Conservation (phyloP, 2,797 vertebrate genomes). For the Enteromius radiatus region DNA sequence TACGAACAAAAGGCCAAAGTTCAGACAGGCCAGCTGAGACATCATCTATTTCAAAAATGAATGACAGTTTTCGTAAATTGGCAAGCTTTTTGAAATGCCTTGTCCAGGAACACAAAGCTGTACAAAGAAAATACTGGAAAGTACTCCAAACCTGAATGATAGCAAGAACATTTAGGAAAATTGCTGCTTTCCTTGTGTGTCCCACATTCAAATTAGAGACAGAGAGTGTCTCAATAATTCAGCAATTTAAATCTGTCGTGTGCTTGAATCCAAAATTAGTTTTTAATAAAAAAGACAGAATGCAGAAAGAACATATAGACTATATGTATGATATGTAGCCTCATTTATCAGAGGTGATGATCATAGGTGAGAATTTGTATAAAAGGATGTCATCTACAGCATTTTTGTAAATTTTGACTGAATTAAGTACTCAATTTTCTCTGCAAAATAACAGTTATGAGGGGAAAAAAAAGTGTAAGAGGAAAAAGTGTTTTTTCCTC, state of each 20-base stretch:
- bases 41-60: slow-evolving; percentile 20
- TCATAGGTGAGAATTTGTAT: background rate
- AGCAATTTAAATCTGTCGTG: background rate
- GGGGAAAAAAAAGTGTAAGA: background rate
- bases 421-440: background rate
- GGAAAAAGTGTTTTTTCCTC: background rate
- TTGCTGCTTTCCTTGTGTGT: background rate
- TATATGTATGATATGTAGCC: background rate
- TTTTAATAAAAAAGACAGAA: background rate
- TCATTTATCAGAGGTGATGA: background rate
- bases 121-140: background rate
- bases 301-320: background rate
- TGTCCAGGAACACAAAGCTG: background rate
- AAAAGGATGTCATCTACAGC: background rate
- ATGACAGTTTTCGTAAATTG: slow-evolving; percentile 21
- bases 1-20: slow-evolving; percentile 15
- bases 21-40: slow-evolving; percentile 2
- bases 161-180: background rate
- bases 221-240: background rate
- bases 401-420: background rate
- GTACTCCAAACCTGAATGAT: background rate
- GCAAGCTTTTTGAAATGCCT: background rate
- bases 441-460: background rate
- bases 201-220: background rate
- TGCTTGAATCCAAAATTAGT: background rate